Evolutionary conservation across 2,113 vertebrate genomes (phyloP), one percentile per base, ranked within the genome.

Genomic region (Cyanistes caeruleus): DNA sequence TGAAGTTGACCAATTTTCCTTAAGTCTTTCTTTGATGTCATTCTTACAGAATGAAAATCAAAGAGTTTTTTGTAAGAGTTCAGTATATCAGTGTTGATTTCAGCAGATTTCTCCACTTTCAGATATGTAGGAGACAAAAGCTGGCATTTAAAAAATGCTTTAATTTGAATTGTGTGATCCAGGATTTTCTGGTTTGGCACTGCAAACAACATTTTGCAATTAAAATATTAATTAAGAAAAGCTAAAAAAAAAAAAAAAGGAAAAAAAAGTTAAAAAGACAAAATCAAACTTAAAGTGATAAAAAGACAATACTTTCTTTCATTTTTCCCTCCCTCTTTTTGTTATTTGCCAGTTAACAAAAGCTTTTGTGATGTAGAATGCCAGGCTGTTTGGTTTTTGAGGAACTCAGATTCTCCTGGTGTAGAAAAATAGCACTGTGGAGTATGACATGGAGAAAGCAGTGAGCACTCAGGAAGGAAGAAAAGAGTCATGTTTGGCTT

Each of bases 271-370:
- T 46, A 8, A 67, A 46, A 68, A 16, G 5, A 11, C 53, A 2
- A 70, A 90, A 55, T 72, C 19, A 59, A 78, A 49, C 12, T 13
- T 5, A 16, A 82, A 75, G n/a, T 53, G 12, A 48, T 69, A 37
- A 73, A 48, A 72, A 35, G 7, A n/a, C 2, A n/a, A 24, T 81
- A 15, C 5, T 41, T 48, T 31, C 5, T 33, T 60, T 69, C 1
- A 8, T 28, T 25, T 3, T 4, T 3, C 3, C 1, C 2, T 7
- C 8, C 3, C 6, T 0, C 7, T 53, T 10, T 37, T 81, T 65
- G 22, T 65, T 25, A 59, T 73, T 80, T 77, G 13, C 77, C 14
- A 21, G 8, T 39, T 70, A 76, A 82, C n/a, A 62, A 60, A 86
- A 72, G 27, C 12, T 63, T 67, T 70, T 31, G 48, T 86, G 31